A percentile compares a stretch with the other conserved stretches of the same genome.
These are phyloP conservation scores for Matsumurasca onukii DNA, from an alignment of 1,140 invertebrate genomes.

Conservation along the genomic window DNA sequence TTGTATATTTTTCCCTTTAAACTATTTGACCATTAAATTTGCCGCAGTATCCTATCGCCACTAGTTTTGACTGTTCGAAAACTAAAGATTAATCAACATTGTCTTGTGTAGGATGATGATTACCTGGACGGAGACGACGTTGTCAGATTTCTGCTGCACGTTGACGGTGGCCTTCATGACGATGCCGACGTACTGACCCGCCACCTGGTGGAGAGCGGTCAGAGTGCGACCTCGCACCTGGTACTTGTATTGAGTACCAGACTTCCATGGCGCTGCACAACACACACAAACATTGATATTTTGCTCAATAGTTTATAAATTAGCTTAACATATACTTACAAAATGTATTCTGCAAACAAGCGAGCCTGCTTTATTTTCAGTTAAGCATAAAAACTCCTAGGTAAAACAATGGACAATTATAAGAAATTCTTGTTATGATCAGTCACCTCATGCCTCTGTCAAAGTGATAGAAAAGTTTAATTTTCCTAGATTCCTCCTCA, in stretches of 20 bases:
- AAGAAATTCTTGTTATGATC: background rate
- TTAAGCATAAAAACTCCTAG: background rate
- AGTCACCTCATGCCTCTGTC: background rate
- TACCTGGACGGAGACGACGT: slow-evolving; percentile 46
- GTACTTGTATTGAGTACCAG: slow-evolving; percentile 60
- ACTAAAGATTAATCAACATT: too few relatives aligned
- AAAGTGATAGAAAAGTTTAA: background rate
- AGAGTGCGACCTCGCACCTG: slow-evolving; percentile 58
- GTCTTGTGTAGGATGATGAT: too few relatives aligned
- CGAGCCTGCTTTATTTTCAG: background rate
- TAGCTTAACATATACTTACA: background rate
- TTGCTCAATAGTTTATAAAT: background rate
- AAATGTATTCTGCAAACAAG: background rate
- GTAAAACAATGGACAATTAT: background rate
- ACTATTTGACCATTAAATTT: too few relatives aligned
- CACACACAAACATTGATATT: background rate
- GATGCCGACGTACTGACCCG: slow-evolving; percentile 55
- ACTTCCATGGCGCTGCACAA: slow-evolving; percentile 52
- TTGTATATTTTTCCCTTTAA: too few relatives aligned
- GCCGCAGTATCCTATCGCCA: too few relatives aligned
- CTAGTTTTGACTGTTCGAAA: too few relatives aligned
- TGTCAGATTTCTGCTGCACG: slow-evolving; percentile 53
- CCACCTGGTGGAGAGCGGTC: slow-evolving; percentile 53
- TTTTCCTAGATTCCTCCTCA: background rate
- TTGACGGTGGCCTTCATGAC: slow-evolving; percentile 54